phyloP scores from a whole-genome alignment of 1,140 invertebrate genomes.

The Leucophenga varia region DNA sequence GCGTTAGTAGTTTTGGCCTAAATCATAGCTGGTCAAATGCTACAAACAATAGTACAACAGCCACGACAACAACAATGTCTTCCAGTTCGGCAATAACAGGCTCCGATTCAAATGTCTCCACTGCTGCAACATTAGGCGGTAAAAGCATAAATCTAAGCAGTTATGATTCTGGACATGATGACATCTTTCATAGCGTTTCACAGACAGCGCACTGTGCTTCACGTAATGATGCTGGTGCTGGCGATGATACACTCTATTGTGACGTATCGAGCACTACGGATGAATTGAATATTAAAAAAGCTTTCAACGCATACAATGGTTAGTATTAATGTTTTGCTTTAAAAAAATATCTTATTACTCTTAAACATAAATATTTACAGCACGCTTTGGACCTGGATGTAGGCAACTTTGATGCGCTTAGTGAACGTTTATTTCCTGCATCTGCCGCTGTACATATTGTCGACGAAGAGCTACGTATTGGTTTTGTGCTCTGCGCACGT shows the following conservation, averaged over 20 bases:
- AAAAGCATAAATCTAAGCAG: conserved; percentile 45
- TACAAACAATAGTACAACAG: too few relatives aligned
- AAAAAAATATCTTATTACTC: too few relatives aligned
- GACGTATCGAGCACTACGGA: conserved; percentile 42
- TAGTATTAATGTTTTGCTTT: conserved; percentile 6
- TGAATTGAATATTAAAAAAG: conserved; percentile 33
- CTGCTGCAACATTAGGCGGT: conserved; percentile 34
- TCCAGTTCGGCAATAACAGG: conserved; percentile 31
- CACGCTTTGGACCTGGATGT: too few relatives aligned
- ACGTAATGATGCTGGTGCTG: conserved; percentile 16
- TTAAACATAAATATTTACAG: too few relatives aligned
- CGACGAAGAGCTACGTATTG: too few relatives aligned
- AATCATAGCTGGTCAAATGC: conserved; percentile 44
- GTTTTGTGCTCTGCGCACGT: conserved; percentile 22
- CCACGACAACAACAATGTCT: conserved; percentile 25
- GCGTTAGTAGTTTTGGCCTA: conserved; percentile 8
- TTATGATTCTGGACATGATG: conserved; percentile 47
- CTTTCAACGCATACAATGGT: conserved; percentile 25
- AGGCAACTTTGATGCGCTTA: too few relatives aligned
- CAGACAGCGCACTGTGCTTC: conserved; percentile 31
- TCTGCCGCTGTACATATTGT: too few relatives aligned
- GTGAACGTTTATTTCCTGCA: too few relatives aligned
- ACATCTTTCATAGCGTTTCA: conserved; percentile 43
- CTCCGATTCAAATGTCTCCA: conserved; percentile 23
- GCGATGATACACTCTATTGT: conserved; percentile 40